phyloP scores from a whole-genome alignment of 2,888 invertebrate species.

The Galeruca laticollis region DNA sequence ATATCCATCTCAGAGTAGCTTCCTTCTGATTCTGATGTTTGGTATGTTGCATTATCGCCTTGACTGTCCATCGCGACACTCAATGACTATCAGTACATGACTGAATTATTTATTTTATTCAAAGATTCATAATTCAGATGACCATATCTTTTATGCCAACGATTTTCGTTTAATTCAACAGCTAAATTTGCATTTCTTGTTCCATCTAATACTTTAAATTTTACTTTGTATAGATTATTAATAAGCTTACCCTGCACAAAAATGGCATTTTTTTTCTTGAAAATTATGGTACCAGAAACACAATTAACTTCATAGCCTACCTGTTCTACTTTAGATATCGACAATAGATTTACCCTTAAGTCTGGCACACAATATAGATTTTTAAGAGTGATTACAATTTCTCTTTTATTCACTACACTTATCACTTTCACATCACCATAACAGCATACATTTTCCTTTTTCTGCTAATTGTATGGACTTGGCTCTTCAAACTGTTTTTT shows the following conservation, averaged over 20 bases:
- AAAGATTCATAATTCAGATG: too few species aligned
- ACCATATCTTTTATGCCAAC: too few species aligned
- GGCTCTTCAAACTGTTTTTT: not conserved
- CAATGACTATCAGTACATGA: too few species aligned
- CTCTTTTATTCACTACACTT: not conserved
- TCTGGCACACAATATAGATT: constrained; percentile 1
- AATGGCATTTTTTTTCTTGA: not conserved
- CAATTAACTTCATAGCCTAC: not conserved
- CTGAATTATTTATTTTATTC: too few species aligned
- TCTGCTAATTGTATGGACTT: constrained; percentile 12
- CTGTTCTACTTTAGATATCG: not conserved
- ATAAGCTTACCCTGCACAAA: not conserved
- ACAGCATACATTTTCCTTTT: constrained; percentile 7
- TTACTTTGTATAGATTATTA: constrained; percentile 12
- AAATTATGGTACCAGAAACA: not conserved
- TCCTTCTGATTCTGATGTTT: too few species aligned
- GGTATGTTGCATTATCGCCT: too few species aligned
- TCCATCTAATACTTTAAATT: not conserved
- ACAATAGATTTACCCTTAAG: constrained; percentile 11
- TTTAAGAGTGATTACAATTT: not conserved
- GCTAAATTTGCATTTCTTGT: too few species aligned
- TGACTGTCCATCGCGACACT: too few species aligned
- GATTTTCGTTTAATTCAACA: too few species aligned
- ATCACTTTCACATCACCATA: not conserved
- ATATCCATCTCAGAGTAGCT: too few species aligned